These are phyloP conservation scores for Sminthurinus signatus DNA, from an alignment of 1,140 invertebrate species.

Conservation along the genomic window DNA sequence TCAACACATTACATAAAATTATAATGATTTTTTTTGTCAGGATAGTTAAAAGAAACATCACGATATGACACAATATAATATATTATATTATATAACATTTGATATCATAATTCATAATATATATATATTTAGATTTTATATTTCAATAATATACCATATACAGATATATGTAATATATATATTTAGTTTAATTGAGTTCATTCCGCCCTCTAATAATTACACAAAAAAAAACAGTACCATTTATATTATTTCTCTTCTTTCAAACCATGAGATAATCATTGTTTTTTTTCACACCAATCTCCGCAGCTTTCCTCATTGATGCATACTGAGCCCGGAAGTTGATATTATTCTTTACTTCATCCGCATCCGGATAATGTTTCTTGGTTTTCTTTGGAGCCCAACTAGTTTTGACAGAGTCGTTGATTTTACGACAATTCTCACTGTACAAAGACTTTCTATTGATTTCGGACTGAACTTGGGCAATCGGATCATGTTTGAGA, in stretches of 20 bases:
- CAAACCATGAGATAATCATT: conserved; percentile 21
- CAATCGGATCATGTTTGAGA: conserved; percentile 5
- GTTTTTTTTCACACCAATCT: conserved; percentile 12
- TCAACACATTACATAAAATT: neutral
- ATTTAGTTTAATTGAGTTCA: neutral
- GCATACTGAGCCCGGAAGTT: conserved; percentile 32
- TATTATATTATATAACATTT: no score
- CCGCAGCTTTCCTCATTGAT: conserved; percentile 26
- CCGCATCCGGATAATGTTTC: conserved; percentile 8
- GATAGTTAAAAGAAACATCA: neutral
- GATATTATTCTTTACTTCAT: conserved; percentile 27
- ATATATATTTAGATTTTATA: no score
- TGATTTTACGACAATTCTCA: conserved; percentile 7
- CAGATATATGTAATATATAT: no score
- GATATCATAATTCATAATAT: no score
- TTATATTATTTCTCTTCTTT: neutral
- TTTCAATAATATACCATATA: no score
- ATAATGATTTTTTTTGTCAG: neutral
- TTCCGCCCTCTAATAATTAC: neutral
- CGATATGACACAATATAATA: conserved; percentile 1
- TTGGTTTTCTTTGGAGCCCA: neutral
- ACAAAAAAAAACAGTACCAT: neutral
- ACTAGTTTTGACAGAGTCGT: neutral
- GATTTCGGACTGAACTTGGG: conserved; percentile 24
- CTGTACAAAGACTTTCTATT: conserved; percentile 19